Conservation (phyloP, 2,113 vertebrate species). For the Pleuronectes platessa region DNA sequence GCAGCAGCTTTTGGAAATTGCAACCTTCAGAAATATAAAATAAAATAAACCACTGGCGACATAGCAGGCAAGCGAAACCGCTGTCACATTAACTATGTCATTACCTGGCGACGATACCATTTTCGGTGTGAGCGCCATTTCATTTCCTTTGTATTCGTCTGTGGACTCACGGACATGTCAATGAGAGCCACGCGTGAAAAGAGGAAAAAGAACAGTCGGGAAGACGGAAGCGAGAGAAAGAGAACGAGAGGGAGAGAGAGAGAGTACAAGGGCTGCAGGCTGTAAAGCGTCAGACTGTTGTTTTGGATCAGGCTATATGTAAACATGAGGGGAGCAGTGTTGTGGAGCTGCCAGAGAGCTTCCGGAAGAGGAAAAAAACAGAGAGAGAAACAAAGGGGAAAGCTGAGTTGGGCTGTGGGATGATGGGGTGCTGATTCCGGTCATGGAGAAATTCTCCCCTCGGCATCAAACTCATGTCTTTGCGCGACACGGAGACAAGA, state of each 20-base stretch:
- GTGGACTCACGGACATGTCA: constrained; percentile 10
- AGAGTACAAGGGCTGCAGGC: constrained; percentile 35
- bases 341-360: constrained; percentile 71
- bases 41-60: background rate
- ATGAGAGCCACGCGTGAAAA: constrained; percentile 3
- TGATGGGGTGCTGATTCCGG: constrained; percentile 53
- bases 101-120: constrained; percentile 47
- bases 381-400: constrained; percentile 39
- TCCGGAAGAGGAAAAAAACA: constrained; percentile 22
- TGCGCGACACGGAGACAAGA: constrained; percentile 31
- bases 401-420: constrained; percentile 31
- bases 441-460: constrained; percentile 56
- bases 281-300: constrained; percentile 55
- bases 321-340: constrained; percentile 67
- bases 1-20: constrained; percentile 20
- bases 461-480: constrained; percentile 51
- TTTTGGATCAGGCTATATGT: constrained; percentile 60
- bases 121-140: constrained; percentile 27
- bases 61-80: background rate
- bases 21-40: constrained; percentile 27
- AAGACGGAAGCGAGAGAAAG: constrained; percentile 1
- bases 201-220: background rate
- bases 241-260: constrained; percentile 8
- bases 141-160: constrained; percentile 30
- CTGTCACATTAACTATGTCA: constrained; percentile 26